A percentile compares a stretch with the other conserved stretches of the same genome.
phyloP scores from a whole-genome alignment of 2,797 vertebrate species.

The Epinephelus coioides region DNA sequence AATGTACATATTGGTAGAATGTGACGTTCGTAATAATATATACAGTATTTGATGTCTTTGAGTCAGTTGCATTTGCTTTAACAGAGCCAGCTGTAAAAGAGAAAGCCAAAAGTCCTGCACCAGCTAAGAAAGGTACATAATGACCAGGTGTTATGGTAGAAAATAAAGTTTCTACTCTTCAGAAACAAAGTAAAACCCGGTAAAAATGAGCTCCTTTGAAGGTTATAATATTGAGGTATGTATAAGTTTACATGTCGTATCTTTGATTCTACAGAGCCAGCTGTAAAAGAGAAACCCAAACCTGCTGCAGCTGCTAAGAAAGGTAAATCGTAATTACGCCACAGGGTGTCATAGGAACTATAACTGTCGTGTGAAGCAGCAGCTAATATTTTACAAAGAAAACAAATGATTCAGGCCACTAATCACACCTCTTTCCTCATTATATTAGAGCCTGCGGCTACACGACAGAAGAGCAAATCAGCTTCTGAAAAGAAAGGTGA shows the following conservation, averaged over 20 bases:
- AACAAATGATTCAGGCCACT: constrained; percentile 23
- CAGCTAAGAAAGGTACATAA: constrained; percentile 50
- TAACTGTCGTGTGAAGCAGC: not conserved
- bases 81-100: constrained; percentile 33
- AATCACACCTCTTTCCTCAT: constrained; percentile 37
- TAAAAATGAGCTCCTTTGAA: too few species aligned
- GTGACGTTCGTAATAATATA: too few species aligned
- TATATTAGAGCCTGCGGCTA: constrained; percentile 55
- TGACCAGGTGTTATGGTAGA: not conserved
- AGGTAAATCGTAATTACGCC: constrained; percentile 31
- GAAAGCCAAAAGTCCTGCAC: constrained; percentile 30
- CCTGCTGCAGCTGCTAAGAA: constrained; percentile 37
- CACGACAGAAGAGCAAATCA: constrained; percentile 49
- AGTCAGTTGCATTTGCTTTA: not conserved
- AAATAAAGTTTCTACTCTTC: not conserved
- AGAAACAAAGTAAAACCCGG: not conserved
- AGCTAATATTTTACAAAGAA: constrained; percentile 2
- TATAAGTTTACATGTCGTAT: not conserved
- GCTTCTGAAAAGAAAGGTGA: constrained; percentile 65
- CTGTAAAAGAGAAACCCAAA: constrained; percentile 25
- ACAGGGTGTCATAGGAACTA: not conserved
- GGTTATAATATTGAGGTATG: too few species aligned
- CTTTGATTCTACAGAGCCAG: constrained; percentile 14
- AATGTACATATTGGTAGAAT: not conserved
- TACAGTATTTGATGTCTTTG: too few species aligned